Conservation (phyloP, 2,797 vertebrate species). For the Darevskia mixta region DNA sequence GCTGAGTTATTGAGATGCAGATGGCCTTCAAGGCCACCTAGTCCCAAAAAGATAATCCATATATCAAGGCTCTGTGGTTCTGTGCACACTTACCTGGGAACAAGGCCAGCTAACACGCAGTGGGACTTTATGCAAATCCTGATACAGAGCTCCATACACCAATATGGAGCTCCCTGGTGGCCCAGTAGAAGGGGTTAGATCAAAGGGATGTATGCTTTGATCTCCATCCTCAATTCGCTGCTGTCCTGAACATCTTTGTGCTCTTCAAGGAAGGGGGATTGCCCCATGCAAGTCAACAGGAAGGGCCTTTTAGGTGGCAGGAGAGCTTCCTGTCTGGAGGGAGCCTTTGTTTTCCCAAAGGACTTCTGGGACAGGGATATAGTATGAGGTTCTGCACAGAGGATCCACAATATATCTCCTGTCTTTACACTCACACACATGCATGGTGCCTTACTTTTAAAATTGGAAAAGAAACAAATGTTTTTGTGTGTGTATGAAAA, state of each 20-base stretch:
- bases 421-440: not conserved
- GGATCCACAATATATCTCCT: no score
- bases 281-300: not conserved
- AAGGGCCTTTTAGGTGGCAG: not conserved
- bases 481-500: not conserved
- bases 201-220: not conserved
- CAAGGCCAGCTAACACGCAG: not conserved
- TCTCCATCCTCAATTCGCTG: not conserved
- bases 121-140: not conserved
- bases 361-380: not conserved
- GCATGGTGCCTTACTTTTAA: slow-evolving; percentile 34
- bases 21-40: not conserved
- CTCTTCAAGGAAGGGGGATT: not conserved
- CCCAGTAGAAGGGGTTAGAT: not conserved
- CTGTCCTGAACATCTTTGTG: not conserved
- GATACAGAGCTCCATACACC: not conserved
- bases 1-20: not conserved
- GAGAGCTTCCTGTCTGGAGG: not conserved
- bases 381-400: slow-evolving; percentile 18
- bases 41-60: not conserved
- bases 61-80: not conserved
- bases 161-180: not conserved
- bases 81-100: no score
- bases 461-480: not conserved
- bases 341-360: not conserved